Evolutionary conservation across 2,888 invertebrate genomes (phyloP), one percentile per base, ranked within the genome.

Genomic region (Sesamia inferens): DNA sequence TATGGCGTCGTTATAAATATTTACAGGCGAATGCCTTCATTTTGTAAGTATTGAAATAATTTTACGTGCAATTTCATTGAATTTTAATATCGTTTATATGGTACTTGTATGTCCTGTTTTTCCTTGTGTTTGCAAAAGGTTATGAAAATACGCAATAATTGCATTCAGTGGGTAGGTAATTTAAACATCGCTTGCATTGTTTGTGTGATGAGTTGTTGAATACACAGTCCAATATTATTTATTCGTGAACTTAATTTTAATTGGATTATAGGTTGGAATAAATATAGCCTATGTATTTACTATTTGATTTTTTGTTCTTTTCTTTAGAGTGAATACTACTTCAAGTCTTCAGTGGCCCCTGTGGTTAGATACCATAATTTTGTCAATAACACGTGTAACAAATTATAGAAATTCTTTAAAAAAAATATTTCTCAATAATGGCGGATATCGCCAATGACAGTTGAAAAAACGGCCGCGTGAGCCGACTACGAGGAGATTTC

Each of bases 1-100:
- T 68, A 77, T 61, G 83, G 82, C 51, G 63, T 70, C 51, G 64
- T 47, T 69, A 83, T 83, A 83, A 83, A 83, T 80, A 83, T 83
- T 83, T 75, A 83, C 68, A 72, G 42, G 44, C 47, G 48, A 74
- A 69, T 71, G 47, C 31, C 54, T 67, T 74, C 63, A 68, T 79
- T 82, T 73, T 83, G 70, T 70, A 13, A 54, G 24, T 59, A 72
- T 68, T 79, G 64, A 67, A 71, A 70, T 81, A 79, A 71, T 65
- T 58, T 61, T 69, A 61, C 61, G 58, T 65, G 24, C 68, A 70
- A 61, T 81, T 81, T 71, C 58, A 75, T 82, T 75, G 67, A 71
- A 78, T 79, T 79, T 75, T 68, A 78, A 69, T 61, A 59, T 66
- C n/a, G 31, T 63, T 57, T 48, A 31, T 58, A 51, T 75, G 19